These are phyloP conservation scores for Chromoteleia sp. DNA, from an alignment of 2,888 invertebrate species.

Conservation along the genomic window DNA sequence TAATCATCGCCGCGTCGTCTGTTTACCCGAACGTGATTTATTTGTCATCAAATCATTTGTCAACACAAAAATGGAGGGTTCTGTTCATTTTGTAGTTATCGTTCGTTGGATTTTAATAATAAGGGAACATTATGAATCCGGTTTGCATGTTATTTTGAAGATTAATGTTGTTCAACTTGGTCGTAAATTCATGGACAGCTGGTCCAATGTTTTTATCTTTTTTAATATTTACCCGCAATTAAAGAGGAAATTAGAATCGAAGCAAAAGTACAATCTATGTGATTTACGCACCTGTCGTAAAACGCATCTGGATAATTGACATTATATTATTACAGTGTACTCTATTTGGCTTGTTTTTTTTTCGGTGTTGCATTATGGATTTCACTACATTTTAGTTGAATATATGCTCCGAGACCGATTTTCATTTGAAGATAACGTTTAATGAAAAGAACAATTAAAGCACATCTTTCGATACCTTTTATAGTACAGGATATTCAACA, in stretches of 20 bases:
- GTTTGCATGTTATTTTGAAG: slow-evolving; percentile 3
- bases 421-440: no score
- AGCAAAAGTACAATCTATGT: slow-evolving; percentile 3
- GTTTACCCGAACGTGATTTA: slow-evolving; percentile 24
- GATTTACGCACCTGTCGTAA: slow-evolving; percentile 30
- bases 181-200: slow-evolving; percentile 26
- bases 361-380: not conserved
- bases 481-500: no score
- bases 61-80: not conserved
- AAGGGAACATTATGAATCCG: not conserved
- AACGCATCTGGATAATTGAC: slow-evolving; percentile 30
- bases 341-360: not conserved
- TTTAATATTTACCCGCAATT: slow-evolving; percentile 8
- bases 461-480: no score
- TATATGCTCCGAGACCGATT: no score
- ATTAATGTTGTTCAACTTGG: slow-evolving; percentile 6
- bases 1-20: slow-evolving; percentile 14
- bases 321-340: not conserved
- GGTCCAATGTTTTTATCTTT: slow-evolving; percentile 15
- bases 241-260: slow-evolving; percentile 23
- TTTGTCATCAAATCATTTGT: slow-evolving; percentile 33
- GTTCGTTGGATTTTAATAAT: not conserved
- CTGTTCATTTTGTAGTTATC: not conserved
- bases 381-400: not conserved
- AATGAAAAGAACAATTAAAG: no score